Conservation (phyloP, 1,140 invertebrate species). For the Panagrolaimus sp. region DNA sequence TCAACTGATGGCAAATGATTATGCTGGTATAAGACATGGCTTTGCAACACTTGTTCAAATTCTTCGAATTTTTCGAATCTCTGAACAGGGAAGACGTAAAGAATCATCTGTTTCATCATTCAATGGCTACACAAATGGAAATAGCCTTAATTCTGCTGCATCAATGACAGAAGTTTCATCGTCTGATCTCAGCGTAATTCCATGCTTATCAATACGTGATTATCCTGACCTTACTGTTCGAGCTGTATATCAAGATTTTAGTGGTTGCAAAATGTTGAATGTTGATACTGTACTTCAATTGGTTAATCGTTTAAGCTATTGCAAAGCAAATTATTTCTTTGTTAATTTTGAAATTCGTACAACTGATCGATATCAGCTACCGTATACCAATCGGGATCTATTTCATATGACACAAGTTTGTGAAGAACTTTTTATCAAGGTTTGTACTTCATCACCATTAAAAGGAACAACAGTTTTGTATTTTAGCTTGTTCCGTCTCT, state of each 20-base stretch:
- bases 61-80: conserved; percentile 22
- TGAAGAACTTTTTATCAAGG: conserved; percentile 36
- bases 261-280: conserved; percentile 38
- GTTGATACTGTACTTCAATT: conserved; percentile 35
- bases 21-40: conserved; percentile 35
- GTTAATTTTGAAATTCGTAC: conserved; percentile 43
- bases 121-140: background rate
- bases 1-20: conserved; percentile 30
- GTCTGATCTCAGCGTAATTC: conserved; percentile 19
- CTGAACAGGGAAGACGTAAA: conserved; percentile 18
- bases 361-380: conserved; percentile 42
- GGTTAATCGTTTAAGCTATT: conserved; percentile 30
- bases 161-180: background rate
- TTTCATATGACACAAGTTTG: conserved; percentile 43
- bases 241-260: conserved; percentile 40
- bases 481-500: conserved; percentile 34
- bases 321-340: conserved; percentile 43
- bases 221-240: conserved; percentile 31
- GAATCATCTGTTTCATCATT: background rate
- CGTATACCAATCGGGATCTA: conserved; percentile 40
- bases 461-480: background rate
- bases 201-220: conserved; percentile 28
- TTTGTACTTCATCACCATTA: background rate
- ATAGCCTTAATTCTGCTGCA: background rate
- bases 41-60: conserved; percentile 43